phyloP scores from a whole-genome alignment of 2,797 vertebrate genomes.

The Australoheros facetus region DNA sequence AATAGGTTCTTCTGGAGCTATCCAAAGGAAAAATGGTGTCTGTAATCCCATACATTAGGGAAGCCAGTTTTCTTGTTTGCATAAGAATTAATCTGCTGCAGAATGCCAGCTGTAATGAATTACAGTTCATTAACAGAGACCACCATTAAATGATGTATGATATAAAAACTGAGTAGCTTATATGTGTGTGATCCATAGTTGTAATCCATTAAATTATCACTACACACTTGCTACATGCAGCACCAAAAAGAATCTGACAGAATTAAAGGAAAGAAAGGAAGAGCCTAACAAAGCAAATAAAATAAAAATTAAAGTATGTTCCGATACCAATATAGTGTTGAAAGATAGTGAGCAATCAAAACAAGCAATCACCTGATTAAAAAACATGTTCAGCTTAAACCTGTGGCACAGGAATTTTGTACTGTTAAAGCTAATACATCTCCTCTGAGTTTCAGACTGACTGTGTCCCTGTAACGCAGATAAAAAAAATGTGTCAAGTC shows the following conservation, averaged over 20 bases:
- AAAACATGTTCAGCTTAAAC: not conserved
- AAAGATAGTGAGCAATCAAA: too few species aligned
- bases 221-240: not conserved
- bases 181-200: not conserved
- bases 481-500: conserved; percentile 21
- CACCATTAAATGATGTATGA: not conserved
- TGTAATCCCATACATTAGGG: not conserved
- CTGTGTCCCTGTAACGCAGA: not conserved
- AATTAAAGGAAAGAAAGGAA: not conserved
- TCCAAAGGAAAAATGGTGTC: not conserved
- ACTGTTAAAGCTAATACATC: not conserved
- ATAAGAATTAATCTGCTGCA: not conserved
- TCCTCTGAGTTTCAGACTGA: not conserved
- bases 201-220: not conserved
- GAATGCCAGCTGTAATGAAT: not conserved
- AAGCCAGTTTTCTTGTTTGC: not conserved
- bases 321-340: too few species aligned
- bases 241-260: not conserved
- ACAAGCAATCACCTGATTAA: not conserved
- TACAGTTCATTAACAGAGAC: not conserved
- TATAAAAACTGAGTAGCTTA: not conserved
- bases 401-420: not conserved
- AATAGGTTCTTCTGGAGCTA: not conserved
- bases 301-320: too few species aligned
- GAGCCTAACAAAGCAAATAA: too few species aligned